Conservation (phyloP, 2,888 invertebrate species). For the Odontothrips loti region DNA sequence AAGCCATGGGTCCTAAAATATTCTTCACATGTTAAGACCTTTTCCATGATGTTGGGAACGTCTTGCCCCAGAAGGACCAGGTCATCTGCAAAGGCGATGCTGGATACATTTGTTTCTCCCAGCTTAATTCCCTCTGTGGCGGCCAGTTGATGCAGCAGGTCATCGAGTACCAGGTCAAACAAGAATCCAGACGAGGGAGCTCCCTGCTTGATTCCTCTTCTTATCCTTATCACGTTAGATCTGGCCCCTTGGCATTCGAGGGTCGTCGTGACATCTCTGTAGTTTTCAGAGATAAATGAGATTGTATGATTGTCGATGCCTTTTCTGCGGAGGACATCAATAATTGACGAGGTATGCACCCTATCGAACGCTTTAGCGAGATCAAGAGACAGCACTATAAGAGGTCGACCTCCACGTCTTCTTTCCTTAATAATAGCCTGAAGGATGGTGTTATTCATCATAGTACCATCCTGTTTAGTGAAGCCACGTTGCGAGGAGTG, state of each 20-base stretch:
- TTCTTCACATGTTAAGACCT: constrained; percentile 35
- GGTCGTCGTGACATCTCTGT: constrained; percentile 42
- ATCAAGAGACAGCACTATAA: constrained; percentile 38
- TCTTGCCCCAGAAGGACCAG: constrained; percentile 34
- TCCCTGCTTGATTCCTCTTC: constrained; percentile 47
- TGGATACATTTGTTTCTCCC: constrained; percentile 37
- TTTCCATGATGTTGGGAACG: too few species aligned
- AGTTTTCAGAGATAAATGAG: constrained; percentile 43
- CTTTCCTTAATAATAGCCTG: too few species aligned
- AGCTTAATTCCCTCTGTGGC: constrained; percentile 31
- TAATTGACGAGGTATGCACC: constrained; percentile 34
- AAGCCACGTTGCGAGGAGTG: too few species aligned
- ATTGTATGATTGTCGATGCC: constrained; percentile 43
- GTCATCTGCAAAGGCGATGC: constrained; percentile 42
- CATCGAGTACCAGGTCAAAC: constrained; percentile 42
- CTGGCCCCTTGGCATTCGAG: constrained; percentile 26
- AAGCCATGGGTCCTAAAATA: constrained; percentile 36
- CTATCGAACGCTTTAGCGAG: constrained; percentile 48
- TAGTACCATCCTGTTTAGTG: too few species aligned
- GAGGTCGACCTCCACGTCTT: too few species aligned
- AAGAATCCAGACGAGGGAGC: constrained; percentile 45
- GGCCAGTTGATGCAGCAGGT: constrained; percentile 33
- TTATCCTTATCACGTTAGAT: constrained; percentile 18
- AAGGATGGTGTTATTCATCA: too few species aligned
- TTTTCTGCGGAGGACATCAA: constrained; percentile 41